Conservation (phyloP, 2,888 invertebrate species). For the Parapristionchus giblindavisi region DNA sequence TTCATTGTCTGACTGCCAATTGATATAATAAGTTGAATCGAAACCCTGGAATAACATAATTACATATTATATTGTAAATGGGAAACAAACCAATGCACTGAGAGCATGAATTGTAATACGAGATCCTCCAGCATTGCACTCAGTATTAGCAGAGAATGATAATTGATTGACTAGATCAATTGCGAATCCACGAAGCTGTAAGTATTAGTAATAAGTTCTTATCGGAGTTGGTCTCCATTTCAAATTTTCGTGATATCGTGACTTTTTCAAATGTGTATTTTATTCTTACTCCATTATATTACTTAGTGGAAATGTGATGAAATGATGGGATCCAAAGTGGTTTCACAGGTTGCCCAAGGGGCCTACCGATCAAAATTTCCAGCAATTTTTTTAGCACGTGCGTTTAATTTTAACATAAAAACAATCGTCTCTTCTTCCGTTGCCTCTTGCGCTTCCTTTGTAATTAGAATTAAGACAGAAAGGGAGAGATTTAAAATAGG, state of each 20-base stretch:
- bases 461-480: too few relatives aligned
- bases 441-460: too few relatives aligned
- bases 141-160: not conserved
- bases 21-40: not conserved
- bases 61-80: not conserved
- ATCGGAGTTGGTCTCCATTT: too few relatives aligned
- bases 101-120: constrained; percentile 1
- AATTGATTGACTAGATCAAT: not conserved
- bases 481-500: too few relatives aligned
- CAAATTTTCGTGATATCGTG: not conserved
- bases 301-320: too few relatives aligned
- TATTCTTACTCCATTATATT: not conserved
- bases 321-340: too few relatives aligned
- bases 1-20: not conserved
- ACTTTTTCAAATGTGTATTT: too few relatives aligned
- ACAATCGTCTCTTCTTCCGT: too few relatives aligned
- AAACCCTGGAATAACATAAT: constrained; percentile 5
- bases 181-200: not conserved
- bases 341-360: too few relatives aligned
- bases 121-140: not conserved
- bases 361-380: too few relatives aligned
- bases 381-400: too few relatives aligned
- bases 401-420: too few relatives aligned
- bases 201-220: not conserved
- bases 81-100: not conserved